Evolutionary conservation across 2,113 vertebrate genomes (phyloP).

Genomic region (Ptilonorhynchus violaceus): DNA sequence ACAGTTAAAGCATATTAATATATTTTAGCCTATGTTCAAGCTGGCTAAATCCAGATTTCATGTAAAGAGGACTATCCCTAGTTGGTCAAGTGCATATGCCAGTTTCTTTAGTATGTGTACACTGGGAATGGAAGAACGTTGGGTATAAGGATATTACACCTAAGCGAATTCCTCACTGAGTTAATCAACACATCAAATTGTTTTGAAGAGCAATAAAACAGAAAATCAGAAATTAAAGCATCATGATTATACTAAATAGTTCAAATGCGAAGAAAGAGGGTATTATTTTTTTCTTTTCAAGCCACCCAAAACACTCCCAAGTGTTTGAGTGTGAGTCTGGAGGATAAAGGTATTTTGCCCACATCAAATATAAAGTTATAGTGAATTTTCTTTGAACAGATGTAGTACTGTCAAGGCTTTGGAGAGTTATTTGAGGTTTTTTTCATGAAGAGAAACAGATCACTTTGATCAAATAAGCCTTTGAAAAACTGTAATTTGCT

Average conservation of each 20-base stretch:
- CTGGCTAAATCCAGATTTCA: not conserved
- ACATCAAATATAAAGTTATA: not conserved
- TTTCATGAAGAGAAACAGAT: not conserved
- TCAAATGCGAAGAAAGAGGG: not conserved
- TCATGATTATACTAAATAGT: not conserved
- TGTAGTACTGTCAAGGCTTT: not conserved
- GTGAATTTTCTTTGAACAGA: not conserved
- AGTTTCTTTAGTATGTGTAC: not conserved
- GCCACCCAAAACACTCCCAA: not conserved
- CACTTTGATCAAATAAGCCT: not conserved
- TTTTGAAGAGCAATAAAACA: not conserved
- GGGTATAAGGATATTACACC: not conserved
- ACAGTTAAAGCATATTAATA: not conserved
- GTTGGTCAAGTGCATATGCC: not conserved
- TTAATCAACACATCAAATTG: not conserved
- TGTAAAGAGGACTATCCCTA: not conserved
- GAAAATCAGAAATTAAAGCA: not conserved
- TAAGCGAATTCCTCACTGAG: not conserved
- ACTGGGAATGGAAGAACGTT: not conserved
- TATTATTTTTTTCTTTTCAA: not conserved
- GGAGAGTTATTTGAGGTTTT: not conserved
- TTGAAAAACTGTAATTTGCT: not conserved
- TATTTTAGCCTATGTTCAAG: not conserved
- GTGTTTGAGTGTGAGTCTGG: not conserved
- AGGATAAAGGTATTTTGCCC: not conserved